A percentile compares a stretch with the other conserved stretches of the same genome.
Evolutionary conservation across 2,113 vertebrate species (phyloP).

Genomic region (Dissostichus mawsoni): DNA sequence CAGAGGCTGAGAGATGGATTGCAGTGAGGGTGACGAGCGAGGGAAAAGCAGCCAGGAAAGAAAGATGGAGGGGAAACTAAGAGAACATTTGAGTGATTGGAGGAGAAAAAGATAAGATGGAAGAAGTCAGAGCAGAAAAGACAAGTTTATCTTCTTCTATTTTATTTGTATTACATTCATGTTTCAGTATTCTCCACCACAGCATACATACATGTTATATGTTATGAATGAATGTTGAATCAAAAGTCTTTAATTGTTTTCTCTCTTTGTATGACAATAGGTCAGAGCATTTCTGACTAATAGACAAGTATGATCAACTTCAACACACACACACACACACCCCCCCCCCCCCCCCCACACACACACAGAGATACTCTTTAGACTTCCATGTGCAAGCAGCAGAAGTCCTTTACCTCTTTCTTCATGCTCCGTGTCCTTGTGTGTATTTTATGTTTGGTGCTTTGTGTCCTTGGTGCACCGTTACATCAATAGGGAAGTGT

Average conservation of each 20-base stretch:
- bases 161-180: slow-evolving; percentile 44
- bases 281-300: slow-evolving; percentile 48
- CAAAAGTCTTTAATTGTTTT: slow-evolving; percentile 25
- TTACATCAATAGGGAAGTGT: slow-evolving; percentile 54
- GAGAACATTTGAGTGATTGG: slow-evolving; percentile 25
- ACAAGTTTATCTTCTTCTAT: slow-evolving; percentile 9
- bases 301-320: slow-evolving; percentile 45
- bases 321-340: slow-evolving; percentile 15
- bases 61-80: slow-evolving; percentile 5
- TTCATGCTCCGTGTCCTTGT: slow-evolving; percentile 24
- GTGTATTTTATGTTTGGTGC: slow-evolving; percentile 50
- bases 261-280: slow-evolving; percentile 18
- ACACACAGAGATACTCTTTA: not conserved
- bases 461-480: slow-evolving; percentile 42
- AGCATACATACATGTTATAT: slow-evolving; percentile 53
- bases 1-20: slow-evolving; percentile 57
- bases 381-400: slow-evolving; percentile 14
- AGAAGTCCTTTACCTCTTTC: slow-evolving; percentile 33
- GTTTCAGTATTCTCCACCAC: slow-evolving; percentile 11
- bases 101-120: slow-evolving; percentile 34
- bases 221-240: slow-evolving; percentile 54
- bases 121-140: slow-evolving; percentile 13
- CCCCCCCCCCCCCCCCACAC: slow-evolving; percentile 11
- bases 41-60: slow-evolving; percentile 35
- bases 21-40: slow-evolving; percentile 54